phyloP scores from a whole-genome alignment of 1,140 invertebrate species.

The Ceratitis capitata region DNA sequence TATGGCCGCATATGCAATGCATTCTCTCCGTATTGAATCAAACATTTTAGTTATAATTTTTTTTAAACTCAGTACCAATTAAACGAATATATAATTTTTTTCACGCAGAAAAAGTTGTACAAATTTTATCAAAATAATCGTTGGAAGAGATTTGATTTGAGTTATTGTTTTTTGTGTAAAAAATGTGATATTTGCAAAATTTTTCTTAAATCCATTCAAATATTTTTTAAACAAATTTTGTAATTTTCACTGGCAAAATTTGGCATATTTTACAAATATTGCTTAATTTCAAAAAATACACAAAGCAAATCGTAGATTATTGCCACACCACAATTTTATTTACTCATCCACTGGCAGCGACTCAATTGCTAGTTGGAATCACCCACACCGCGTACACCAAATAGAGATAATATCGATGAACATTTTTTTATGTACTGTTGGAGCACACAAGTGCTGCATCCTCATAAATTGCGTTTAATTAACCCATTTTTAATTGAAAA shows the following conservation, averaged over 20 bases:
- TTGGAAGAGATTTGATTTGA: no score
- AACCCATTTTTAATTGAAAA: slow-evolving; percentile 38
- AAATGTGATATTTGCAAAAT: no score
- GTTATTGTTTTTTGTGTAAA: no score
- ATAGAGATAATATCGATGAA: not conserved
- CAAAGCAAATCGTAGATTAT: not conserved
- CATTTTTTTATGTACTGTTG: not conserved
- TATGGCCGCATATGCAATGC: no score
- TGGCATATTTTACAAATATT: not conserved
- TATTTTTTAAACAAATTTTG: no score
- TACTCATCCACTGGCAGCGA: slow-evolving; percentile 8
- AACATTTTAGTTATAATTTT: no score
- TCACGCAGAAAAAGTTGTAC: no score
- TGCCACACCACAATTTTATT: not conserved
- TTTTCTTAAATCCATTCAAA: no score
- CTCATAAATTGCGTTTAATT: slow-evolving; percentile 26
- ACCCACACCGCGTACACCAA: not conserved
- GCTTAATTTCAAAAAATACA: not conserved
- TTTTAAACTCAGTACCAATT: no score
- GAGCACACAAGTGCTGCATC: not conserved
- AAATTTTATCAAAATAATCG: no score
- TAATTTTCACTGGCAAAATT: not conserved
- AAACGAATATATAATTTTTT: no score
- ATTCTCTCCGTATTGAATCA: no score
- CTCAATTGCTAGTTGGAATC: not conserved